A percentile compares a stretch with the other conserved stretches of the same genome.
Evolutionary conservation across 2,888 invertebrate genomes (phyloP).

Genomic region (Noctuana brunneofusca): DNA sequence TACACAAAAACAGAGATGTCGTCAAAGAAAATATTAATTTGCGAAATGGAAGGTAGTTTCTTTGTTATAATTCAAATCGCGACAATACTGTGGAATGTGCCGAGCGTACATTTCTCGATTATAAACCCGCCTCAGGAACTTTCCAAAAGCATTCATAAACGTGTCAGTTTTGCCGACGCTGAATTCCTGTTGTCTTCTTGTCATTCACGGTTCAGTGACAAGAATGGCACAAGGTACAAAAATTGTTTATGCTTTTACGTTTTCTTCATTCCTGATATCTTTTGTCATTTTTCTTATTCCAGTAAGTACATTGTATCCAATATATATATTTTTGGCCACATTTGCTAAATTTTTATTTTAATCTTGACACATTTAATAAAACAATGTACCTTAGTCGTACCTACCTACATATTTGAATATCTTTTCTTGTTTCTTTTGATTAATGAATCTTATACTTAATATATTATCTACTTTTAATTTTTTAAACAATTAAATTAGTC

Average conservation of each 20-base stretch:
- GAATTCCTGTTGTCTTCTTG: slow-evolving; percentile 37
- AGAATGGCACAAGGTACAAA: slow-evolving; percentile 34
- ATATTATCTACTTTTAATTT: too few relatives aligned
- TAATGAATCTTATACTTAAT: too few relatives aligned
- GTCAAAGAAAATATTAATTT: slow-evolving; percentile 11
- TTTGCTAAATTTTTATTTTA: slow-evolving; percentile 1
- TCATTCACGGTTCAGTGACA: slow-evolving; percentile 40
- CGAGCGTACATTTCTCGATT: slow-evolving; percentile 19
- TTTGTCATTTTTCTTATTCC: slow-evolving; percentile 8
- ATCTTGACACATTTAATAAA: not conserved
- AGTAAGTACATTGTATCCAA: not conserved
- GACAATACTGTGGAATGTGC: slow-evolving; percentile 17
- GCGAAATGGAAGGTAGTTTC: slow-evolving; percentile 17
- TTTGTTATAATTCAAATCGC: slow-evolving; percentile 11
- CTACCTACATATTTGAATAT: too few relatives aligned
- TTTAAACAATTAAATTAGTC: too few relatives aligned
- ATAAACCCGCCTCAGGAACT: slow-evolving; percentile 19
- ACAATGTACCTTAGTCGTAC: not conserved
- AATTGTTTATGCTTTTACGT: slow-evolving; percentile 33
- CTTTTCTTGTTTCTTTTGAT: too few relatives aligned
- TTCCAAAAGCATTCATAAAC: slow-evolving; percentile 26
- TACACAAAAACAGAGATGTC: not conserved
- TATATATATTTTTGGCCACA: not conserved
- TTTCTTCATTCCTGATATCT: slow-evolving; percentile 12
- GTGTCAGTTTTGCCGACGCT: slow-evolving; percentile 16